Evolutionary conservation across 2,113 vertebrate species (phyloP), one percentile per base, ranked within the genome.

Genomic region (Camelus bactrianus): DNA sequence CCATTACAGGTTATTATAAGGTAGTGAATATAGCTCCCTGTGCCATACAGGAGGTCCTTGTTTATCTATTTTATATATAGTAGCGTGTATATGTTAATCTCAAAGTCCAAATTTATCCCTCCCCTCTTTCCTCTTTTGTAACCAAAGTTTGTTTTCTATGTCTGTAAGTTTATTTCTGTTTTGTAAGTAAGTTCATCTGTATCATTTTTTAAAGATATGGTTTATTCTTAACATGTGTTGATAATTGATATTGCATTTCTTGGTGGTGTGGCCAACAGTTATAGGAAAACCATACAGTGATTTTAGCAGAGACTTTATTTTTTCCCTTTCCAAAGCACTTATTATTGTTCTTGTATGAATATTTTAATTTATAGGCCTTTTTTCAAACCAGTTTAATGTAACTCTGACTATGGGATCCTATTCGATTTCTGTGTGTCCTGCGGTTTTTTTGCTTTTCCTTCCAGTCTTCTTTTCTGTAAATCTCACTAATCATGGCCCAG

Each of bases 311-410:
- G 32, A 76, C 3, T 14, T 48, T 54, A 3, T 1, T 75, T 54
- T 81, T 88, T 38, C 46, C 24, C 56, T 65, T 94, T 60, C 32
- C 10, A 52, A 70, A 65, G 30, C 20, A 20, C 26, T 81, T 73
- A 26, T 48, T 92, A 24, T 93, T 75, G 50, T 60, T 90, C 46
- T 81, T 91, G n/a, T 87, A 35, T 35, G 76, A 70, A 60, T 93
- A 70, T 70, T 93, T 72, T 69, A 77, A 60, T 7, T 83, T 90
- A 20, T 1, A 89, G 4, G 16, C 48, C 60, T 85, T 79, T 79
- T 77, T 85, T 19, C 48, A 58, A 67, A 58, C 14, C 69, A 79
- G 30, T 82, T 93, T 67, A 81, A 72, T n/a, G 20, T 70, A 56
- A 46, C 48, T 92, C 50, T 81, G 69, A 67, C 16, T 65, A 12